Base-by-base conservation (phyloP, 1,140 invertebrate species). In the Drepana arcuata region DNA sequence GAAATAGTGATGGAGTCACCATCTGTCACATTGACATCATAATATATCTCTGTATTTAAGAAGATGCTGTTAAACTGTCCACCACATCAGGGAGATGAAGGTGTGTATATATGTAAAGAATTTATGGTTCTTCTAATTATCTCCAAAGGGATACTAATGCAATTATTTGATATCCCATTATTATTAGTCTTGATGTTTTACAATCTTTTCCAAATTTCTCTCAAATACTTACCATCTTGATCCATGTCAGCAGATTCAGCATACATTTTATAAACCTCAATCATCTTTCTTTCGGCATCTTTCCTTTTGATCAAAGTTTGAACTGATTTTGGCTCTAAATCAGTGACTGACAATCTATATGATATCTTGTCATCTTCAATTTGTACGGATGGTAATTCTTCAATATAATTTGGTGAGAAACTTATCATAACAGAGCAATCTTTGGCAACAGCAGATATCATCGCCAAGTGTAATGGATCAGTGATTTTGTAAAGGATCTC, bases 361-460 rank as follows among this genome's bases (percentile, higher is more conserved):
- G 57, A 55, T 32, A 81, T 39, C 31, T 41, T 65, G 21, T 41
- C 31, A 7, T 56, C 41, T 21, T 51, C 49, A 32, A 66, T 33
- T 32, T 40, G 33, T 13, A 70, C 50, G 18, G 25, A 42, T 32
- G 61, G 44, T 13, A 37, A 34, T 9, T 41, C 29, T 30, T 59
- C 41, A 36, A 44, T 38, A 21, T 15, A 21, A 23, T 67, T 16
- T n/a, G 48, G 32, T 13, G 73, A 50, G 25, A 83, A 70, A 14
- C 66, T 57, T 28, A 85, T 72, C 83, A 85, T 85, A 5, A 84
- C 62, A 4, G 83, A 85, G 37, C 80, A 82, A 34, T 85, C 82
- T 53, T 75, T 82, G 10, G 69, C 72, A 6, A 81, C 45, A 27
- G 77, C 70, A 14, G 79, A 74, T 54, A 85, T 68, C 12, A 82